Evolutionary conservation across 2,888 invertebrate species (phyloP).

Genomic region (Caenorhabditis afra): DNA sequence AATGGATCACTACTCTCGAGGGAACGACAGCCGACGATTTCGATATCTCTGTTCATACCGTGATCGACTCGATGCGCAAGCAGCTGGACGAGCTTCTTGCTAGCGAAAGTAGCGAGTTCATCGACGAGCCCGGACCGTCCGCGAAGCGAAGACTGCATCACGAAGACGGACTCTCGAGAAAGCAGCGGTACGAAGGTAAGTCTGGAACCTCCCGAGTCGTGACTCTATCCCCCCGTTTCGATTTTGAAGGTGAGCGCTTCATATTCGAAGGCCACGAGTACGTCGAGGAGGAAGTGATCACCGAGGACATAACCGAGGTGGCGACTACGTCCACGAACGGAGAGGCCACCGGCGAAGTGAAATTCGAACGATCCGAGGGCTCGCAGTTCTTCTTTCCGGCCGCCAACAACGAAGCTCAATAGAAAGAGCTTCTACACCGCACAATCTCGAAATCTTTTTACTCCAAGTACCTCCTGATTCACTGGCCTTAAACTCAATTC

Average conservation of each 20-base stretch:
- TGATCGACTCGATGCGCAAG: constrained; percentile 45
- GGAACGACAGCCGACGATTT: constrained; percentile 31
- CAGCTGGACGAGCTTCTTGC: constrained; percentile 37
- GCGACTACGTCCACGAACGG: not conserved
- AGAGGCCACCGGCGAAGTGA: not conserved
- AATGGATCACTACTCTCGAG: constrained; percentile 46
- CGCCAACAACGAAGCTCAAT: not conserved
- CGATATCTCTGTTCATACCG: constrained; percentile 42
- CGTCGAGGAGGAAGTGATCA: constrained; percentile 57
- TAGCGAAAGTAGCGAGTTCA: constrained; percentile 5
- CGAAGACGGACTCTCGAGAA: not conserved
- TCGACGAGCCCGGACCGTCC: constrained; percentile 1
- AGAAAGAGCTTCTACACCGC: too few relatives aligned
- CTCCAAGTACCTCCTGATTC: not conserved
- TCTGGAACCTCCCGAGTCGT: not conserved
- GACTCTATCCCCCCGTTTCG: too few relatives aligned
- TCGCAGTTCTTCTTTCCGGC: constrained; percentile 1
- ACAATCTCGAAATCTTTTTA: not conserved
- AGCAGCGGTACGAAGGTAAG: constrained; percentile 16
- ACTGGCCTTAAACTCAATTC: not conserved
- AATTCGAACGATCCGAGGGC: constrained; percentile 11
- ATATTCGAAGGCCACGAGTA: constrained; percentile 51
- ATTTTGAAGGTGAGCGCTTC: constrained; percentile 36
- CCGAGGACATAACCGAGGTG: constrained; percentile 44
- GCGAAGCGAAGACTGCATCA: constrained; percentile 2